Evolutionary conservation across 2,888 invertebrate species (phyloP), one percentile per base, ranked within the genome.

Genomic region (Keiferia lycopersicella): DNA sequence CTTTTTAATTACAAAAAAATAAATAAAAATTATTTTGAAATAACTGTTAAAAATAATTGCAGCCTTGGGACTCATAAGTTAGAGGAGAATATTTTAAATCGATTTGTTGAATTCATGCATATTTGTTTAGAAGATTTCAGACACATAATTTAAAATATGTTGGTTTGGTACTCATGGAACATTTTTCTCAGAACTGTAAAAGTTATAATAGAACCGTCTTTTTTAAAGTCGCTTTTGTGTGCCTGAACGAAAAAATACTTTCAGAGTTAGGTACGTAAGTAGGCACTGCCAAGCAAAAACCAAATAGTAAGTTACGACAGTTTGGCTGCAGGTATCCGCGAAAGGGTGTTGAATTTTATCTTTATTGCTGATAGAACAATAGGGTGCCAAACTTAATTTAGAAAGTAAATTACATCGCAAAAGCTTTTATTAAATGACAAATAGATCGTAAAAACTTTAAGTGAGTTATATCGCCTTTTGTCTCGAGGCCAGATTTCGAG

Each of bases 311-410:
- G 65, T 65, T 67, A 64, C 59, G 59, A 51, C 53, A 59, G 59
- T 63, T 63, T 62, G 38, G 38, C 18, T 39, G 16, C 12, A 50
- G 56, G 30, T 56, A 10, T 8, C n/a, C 30, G 45, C 30, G 18
- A 69, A 68, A 66, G 68, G 69, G 69, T 66, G 65, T 74, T 70
- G 71, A 75, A 76, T 75, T 76, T 77, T 71, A 78, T 77, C 77
- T 76, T 75, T 76, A 78, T 74, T 71, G 64, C 70, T 66, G 67
- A 65, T 68, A 65, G 67, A 67, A 75, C 72, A 78, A 77, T 70
- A 71, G 72, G 67, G 66, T 61, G 69, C 63, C 66, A 62, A 65
- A 64, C 66, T 64, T 68, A 68, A 68, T 68, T 69, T 66, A 64
- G 60, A 56, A 66, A 66, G 64, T 64, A 65, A 66, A 69, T 68